Evolutionary conservation across 1,140 invertebrate species (phyloP), one percentile per base, ranked within the genome.

Genomic region (Drosophila sturtevanti): DNA sequence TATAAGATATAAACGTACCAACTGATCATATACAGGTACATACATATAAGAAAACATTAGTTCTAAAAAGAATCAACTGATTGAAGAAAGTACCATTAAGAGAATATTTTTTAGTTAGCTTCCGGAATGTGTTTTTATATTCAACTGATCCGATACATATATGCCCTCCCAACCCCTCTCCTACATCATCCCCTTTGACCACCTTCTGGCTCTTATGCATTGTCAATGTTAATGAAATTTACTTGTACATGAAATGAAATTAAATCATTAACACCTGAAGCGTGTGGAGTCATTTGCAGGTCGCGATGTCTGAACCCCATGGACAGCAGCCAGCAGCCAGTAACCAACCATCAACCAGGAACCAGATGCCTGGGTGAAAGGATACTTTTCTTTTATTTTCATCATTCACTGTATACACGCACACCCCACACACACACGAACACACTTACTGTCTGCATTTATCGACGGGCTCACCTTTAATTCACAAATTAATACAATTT

Each of bases 401-500:
- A 7, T 10, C 52, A 55, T 55, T 16, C 52, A 16, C 27, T 55
- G 52, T 55, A 31, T 7, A 10, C 27, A 55, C 27, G 11, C 51
- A 38, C 1, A 16, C 16, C 12, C 4, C 38, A n/a, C n/a, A n/a
- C n/a, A n/a, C n/a, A n/a, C n/a, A n/a, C n/a, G n/a, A n/a, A n/a
- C n/a, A n/a, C n/a, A n/a, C n/a, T n/a, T n/a, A 18, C 54, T 56
- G 54, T 56, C 22, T 56, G 27, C 54, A 34, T n/a, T 56, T 34
- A 56, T 56, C 27, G 27, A 56, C 24, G 27, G 38, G 16, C 41
- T 48, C 16, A 48, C 41, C 41, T 48, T 48, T 48, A 48, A 48
- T 44, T 44, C 41, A 16, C 41, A 44, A 44, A 44, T 68, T 87
- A 87, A 87, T 89, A 79, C 79, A 87, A 89, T 87, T 87, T 87